Percentiles rank a stretch among this genome's conserved stretches.
phyloP scores from a whole-genome alignment of 2,113 vertebrate genomes.

The Pseudopipra pipra region DNA sequence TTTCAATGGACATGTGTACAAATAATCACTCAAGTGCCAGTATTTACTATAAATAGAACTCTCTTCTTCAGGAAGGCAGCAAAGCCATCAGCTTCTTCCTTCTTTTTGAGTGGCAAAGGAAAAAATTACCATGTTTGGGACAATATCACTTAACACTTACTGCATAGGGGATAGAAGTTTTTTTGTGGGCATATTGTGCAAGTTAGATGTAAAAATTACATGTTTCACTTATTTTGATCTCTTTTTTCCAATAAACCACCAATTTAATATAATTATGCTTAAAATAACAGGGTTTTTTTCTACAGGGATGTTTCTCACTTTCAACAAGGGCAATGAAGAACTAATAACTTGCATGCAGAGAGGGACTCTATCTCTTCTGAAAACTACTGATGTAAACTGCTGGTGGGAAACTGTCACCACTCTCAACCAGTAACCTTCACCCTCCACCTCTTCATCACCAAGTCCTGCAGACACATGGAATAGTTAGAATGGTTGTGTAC shows the following conservation, averaged over 20 bases:
- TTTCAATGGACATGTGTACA: background rate
- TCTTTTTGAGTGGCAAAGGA: background rate
- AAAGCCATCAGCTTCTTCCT: background rate
- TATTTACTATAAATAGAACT: background rate
- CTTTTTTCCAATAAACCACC: background rate
- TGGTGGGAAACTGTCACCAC: background rate
- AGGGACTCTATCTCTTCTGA: background rate
- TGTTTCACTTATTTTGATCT: background rate
- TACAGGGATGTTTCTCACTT: background rate
- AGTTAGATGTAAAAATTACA: background rate
- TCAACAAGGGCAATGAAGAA: background rate
- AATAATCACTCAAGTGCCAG: background rate
- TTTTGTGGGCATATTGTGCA: background rate
- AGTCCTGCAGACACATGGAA: background rate
- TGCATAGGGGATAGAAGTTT: background rate
- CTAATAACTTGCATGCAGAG: background rate
- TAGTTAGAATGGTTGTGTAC: background rate
- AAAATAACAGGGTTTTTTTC: background rate
- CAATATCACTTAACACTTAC: background rate
- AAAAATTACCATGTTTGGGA: background rate
- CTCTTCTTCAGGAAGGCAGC: background rate
- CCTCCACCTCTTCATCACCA: background rate
- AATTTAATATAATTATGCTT: background rate
- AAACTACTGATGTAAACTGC: background rate
- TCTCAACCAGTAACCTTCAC: background rate